Evolutionary conservation across 1,140 invertebrate species (phyloP).

Genomic region (Drosophila oshimai): DNA sequence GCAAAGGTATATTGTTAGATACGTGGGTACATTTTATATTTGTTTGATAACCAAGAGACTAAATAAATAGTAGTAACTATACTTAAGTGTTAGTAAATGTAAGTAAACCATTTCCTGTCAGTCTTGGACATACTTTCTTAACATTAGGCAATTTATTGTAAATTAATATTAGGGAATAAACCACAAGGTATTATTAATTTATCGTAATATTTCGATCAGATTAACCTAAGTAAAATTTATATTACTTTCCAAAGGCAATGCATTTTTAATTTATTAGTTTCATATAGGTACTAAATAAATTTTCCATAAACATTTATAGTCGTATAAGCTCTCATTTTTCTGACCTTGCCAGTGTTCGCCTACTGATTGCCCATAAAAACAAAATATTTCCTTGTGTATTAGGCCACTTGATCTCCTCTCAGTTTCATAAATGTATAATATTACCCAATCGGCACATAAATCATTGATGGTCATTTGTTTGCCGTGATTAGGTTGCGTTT

Average conservation of each 20-base stretch:
- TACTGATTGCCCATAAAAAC: neutral
- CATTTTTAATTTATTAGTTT: neutral
- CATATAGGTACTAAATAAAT: too few relatives aligned
- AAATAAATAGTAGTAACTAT: too few relatives aligned
- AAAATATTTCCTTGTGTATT: conserved; percentile 2
- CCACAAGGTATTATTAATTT: too few relatives aligned
- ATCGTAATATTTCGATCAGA: too few relatives aligned
- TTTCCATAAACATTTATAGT: neutral
- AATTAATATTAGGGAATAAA: too few relatives aligned
- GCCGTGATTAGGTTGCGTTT: conserved; percentile 1
- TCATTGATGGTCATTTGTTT: conserved; percentile 7
- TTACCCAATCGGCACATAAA: conserved; percentile 13
- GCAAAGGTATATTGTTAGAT: too few relatives aligned
- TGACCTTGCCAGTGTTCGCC: neutral
- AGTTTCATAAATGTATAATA: conserved; percentile 5
- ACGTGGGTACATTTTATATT: too few relatives aligned
- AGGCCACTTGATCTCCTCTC: neutral
- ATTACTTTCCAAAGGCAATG: neutral
- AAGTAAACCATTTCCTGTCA: too few relatives aligned
- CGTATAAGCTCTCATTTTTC: neutral
- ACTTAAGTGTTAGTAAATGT: too few relatives aligned
- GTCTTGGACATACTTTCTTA: too few relatives aligned
- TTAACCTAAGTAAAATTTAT: neutral
- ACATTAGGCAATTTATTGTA: too few relatives aligned
- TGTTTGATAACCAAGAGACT: too few relatives aligned